A percentile compares a stretch with the other conserved stretches of the same genome.
Evolutionary conservation across 2,888 invertebrate species (phyloP).

Genomic region (Cantharis flavilabris): DNA sequence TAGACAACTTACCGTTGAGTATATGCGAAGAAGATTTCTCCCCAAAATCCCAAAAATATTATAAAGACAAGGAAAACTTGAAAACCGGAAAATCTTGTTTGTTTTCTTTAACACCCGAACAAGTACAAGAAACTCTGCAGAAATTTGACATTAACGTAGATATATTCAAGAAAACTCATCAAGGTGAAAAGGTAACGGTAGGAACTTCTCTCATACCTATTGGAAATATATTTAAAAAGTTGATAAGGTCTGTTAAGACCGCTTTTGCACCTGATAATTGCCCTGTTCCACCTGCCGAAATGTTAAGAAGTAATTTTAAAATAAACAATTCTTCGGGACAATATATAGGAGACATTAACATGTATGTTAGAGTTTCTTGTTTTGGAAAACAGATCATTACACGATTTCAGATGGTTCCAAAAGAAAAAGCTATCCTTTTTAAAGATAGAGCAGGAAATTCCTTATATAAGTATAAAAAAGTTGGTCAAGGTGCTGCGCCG

Average conservation of each 20-base stretch:
- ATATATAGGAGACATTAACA: conserved; percentile 62
- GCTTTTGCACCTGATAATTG: conserved; percentile 54
- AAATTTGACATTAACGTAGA: conserved; percentile 62
- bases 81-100: conserved; percentile 70
- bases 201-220: conserved; percentile 65
- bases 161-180: conserved; percentile 64
- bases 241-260: conserved; percentile 55
- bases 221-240: conserved; percentile 63
- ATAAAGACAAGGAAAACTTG: conserved; percentile 54
- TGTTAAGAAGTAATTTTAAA: conserved; percentile 64
- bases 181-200: conserved; percentile 65
- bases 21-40: conserved; percentile 64
- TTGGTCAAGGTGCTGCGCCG: background rate
- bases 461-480: conserved; percentile 51
- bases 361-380: conserved; percentile 68
- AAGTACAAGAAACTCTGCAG: conserved; percentile 58
- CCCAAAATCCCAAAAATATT: conserved; percentile 37
- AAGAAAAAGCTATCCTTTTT: conserved; percentile 54
- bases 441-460: conserved; percentile 54
- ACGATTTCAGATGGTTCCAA: conserved; percentile 62
- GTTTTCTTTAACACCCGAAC: conserved; percentile 63
- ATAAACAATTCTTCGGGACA: conserved; percentile 58
- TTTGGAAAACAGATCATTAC: conserved; percentile 71
- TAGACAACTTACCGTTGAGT: conserved; percentile 63
- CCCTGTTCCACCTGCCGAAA: conserved; percentile 57